Evolutionary conservation across 2,797 vertebrate species (phyloP), one percentile per base, ranked within the genome.

Genomic region (Holocentrus rufus): DNA sequence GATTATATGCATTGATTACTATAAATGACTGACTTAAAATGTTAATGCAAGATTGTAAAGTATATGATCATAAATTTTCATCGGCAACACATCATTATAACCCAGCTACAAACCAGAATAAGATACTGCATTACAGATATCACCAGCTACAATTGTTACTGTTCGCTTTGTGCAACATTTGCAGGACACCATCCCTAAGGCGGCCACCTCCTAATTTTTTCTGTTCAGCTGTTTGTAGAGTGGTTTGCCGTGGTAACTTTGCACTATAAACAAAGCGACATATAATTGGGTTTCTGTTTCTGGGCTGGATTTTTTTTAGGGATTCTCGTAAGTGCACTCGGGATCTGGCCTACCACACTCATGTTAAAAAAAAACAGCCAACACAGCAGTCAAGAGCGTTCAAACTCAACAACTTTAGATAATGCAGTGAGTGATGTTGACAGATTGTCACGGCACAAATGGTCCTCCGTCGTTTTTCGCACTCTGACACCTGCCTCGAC

Each of bases 251-350:
- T 46, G n/a, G 5, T 9, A 50, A n/a, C n/a, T n/a, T 50, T 65
- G 36, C 22, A 60, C 6, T 23, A 49, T 31, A 30, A 73, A 60
- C 22, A 81, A 8, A 46, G n/a, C 15, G 5, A 30, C 39, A 7
- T 67, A 47, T 57, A 67, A 76, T 50, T 58, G 61, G 36, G 6
- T 68, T 27, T 47, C 31, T 20, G 46, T 67, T 44, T 44, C 13
- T 44, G 13, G 42, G 42, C 17, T 15, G 14, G 13, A 44, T 13
- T 44, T 72, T 27, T 27, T 65, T 56, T 59, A 61, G n/a, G 5
- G 53, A 60, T 70, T 44, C 17, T 67, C 18, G 11, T 31, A 82
- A 53, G 10, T 67, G 1, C n/a, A 53, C 46, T 42, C 3, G 17
- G 9, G 44, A 53, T 64, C 47, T 42, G 25, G 8, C 8, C 31